These are phyloP conservation scores for Ellobium chinense DNA, from an alignment of 2,888 invertebrate genomes.

Conservation along the genomic window DNA sequence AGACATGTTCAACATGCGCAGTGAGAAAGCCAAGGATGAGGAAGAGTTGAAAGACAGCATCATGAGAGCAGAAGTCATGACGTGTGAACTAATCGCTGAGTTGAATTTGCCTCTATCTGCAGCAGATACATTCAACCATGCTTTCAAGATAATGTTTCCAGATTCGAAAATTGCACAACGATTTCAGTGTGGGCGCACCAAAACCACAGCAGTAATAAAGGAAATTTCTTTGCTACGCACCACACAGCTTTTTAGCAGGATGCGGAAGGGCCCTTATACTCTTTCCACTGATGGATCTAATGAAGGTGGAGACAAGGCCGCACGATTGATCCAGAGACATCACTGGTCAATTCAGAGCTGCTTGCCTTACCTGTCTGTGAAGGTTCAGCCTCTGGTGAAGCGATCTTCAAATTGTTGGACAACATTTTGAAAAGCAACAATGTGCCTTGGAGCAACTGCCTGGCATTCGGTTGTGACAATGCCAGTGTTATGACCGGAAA, in stretches of 20 bases:
- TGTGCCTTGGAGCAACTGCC: constrained; percentile 50
- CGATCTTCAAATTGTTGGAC: not conserved
- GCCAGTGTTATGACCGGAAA: constrained; percentile 51
- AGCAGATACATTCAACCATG: not conserved
- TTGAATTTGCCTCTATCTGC: not conserved
- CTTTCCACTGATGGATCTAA: not conserved
- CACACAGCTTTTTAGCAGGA: not conserved
- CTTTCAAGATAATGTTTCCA: not conserved
- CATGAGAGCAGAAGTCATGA: not conserved
- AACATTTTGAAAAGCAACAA: no score
- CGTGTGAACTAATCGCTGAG: not conserved
- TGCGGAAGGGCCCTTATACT: not conserved
- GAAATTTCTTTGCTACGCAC: no score
- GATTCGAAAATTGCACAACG: not conserved
- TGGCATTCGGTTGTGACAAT: constrained; percentile 53
- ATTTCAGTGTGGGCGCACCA: not conserved
- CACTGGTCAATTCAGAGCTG: not conserved
- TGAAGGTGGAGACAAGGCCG: not conserved
- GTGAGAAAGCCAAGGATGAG: not conserved
- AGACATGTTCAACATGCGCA: not conserved
- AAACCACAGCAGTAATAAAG: not conserved
- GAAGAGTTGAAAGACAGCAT: not conserved
- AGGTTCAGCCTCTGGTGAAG: not conserved
- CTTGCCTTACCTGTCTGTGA: not conserved
- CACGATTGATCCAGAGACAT: not conserved